Evolutionary conservation across 2,113 vertebrate species (phyloP).

Genomic region (Paratilapia polleni): DNA sequence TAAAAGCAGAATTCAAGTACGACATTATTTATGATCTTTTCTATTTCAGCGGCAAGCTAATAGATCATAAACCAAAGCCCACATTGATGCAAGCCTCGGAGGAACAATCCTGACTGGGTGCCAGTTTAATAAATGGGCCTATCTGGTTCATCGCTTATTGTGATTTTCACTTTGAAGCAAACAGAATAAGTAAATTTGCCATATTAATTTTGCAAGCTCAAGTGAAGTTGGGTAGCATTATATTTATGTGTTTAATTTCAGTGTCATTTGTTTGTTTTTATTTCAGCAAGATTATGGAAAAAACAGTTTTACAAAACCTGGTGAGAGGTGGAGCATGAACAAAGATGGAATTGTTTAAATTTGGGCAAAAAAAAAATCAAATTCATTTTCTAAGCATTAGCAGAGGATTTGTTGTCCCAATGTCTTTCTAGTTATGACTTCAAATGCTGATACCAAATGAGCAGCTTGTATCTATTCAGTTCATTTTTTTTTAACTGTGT

Average conservation of each 20-base stretch:
- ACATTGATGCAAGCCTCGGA: slow-evolving; percentile 29
- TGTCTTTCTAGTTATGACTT: not conserved
- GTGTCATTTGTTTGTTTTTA: not conserved
- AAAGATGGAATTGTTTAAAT: not conserved
- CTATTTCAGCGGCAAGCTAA: slow-evolving; percentile 58
- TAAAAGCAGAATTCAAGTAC: slow-evolving; percentile 61
- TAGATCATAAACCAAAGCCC: slow-evolving; percentile 61
- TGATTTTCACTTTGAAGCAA: slow-evolving; percentile 39
- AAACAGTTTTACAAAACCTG: not conserved
- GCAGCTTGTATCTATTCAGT: not conserved
- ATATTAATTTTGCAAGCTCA: slow-evolving; percentile 13
- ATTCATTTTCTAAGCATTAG: not conserved
- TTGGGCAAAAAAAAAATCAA: not conserved
- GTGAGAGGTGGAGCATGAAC: not conserved
- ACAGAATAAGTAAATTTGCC: slow-evolving; percentile 17
- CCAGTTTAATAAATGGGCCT: slow-evolving; percentile 52
- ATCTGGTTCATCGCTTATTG: slow-evolving; percentile 41
- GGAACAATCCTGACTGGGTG: slow-evolving; percentile 39
- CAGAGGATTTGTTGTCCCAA: not conserved
- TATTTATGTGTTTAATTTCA: not conserved
- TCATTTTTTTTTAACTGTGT: not conserved
- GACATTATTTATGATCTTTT: slow-evolving; percentile 68
- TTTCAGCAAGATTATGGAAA: not conserved
- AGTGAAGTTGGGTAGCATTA: not conserved
- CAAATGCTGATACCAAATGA: not conserved